Base-by-base conservation (phyloP, 2,888 invertebrate genomes). In the Atethmia centrago region DNA sequence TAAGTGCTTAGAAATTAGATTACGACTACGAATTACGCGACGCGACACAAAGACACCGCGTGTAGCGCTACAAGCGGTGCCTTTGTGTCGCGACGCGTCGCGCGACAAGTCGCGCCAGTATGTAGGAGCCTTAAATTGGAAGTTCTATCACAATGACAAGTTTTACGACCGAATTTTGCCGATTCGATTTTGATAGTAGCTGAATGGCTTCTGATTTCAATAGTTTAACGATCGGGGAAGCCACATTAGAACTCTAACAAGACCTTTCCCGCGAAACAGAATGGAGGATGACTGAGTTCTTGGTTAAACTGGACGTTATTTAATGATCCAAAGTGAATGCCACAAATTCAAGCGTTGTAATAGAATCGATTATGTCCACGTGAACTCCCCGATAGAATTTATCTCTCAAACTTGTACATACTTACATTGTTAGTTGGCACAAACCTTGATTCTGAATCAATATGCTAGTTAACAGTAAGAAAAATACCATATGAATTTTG, bases 401-500 rank as follows among this genome's bases (percentile, higher is more conserved):
- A 67, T 72, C 63, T 77, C n/a, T 28, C 65, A 76, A 81, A 81
- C 58, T 80, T 73, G 70, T 56, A 63, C 73, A 67, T 74, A 61
- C 59, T 82, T 74, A 83, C 84, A 79, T 77, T 84, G 80, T 83
- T 68, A 83, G 49, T 83, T 82, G 80, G 83, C 74, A 84, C 67
- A 73, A 65, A 5, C 10, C 7, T 10, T 10, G 19, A 65, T 25
- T 36, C 19, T 25, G 25, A 21, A 40, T 40, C 16, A n/a, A 16
- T n/a, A 9, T 4, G 9, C 16, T 36, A 36, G 14, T 36, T 9
- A 4, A 2, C 2, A 14, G 8, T n/a, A 56, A 2, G 10, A 19
- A 56, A 28, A 56, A 19, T 10, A 56, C 9, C 10, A 12, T 4
- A 56, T 4, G 4, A 9, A 9, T 21, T 21, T 58, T 53, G 25